Conservation (phyloP, 2,113 vertebrate species). For the Nerophis ophidion region DNA sequence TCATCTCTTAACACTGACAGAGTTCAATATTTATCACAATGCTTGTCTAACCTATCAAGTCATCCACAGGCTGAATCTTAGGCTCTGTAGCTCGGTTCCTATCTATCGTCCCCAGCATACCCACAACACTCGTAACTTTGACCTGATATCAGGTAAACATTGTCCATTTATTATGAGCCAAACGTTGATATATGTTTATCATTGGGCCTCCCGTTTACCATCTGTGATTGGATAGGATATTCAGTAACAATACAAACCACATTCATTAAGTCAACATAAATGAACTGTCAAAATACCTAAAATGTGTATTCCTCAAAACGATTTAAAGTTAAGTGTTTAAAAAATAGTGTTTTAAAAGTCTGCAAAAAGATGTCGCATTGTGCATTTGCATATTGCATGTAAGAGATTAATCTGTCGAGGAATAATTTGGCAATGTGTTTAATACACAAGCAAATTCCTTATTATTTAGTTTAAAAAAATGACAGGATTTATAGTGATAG, state of each 20-base stretch:
- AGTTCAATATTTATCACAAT: no score
- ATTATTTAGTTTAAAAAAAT: constrained; percentile 58
- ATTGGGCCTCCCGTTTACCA: constrained; percentile 1
- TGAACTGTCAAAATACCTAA: background rate
- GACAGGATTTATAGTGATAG: constrained; percentile 61
- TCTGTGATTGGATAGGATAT: background rate
- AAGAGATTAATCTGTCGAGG: constrained; percentile 57
- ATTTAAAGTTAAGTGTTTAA: background rate
- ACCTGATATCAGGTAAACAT: no score
- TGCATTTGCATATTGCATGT: constrained; percentile 53
- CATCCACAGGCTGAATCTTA: no score
- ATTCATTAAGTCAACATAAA: constrained; percentile 9
- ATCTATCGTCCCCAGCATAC: no score
- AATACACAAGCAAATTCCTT: constrained; percentile 59
- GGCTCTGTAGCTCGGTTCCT: no score
- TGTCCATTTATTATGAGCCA: no score
- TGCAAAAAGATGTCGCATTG: constrained; percentile 39
- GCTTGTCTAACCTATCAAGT: no score
- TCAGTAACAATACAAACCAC: background rate
- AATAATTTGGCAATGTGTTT: constrained; percentile 66
- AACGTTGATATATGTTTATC: background rate
- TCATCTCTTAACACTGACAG: no score
- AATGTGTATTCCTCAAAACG: background rate
- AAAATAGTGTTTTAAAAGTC: constrained; percentile 6
- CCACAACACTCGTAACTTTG: no score